Evolutionary conservation across 1,140 invertebrate genomes (phyloP).

Genomic region (Ruditapes philippinarum): DNA sequence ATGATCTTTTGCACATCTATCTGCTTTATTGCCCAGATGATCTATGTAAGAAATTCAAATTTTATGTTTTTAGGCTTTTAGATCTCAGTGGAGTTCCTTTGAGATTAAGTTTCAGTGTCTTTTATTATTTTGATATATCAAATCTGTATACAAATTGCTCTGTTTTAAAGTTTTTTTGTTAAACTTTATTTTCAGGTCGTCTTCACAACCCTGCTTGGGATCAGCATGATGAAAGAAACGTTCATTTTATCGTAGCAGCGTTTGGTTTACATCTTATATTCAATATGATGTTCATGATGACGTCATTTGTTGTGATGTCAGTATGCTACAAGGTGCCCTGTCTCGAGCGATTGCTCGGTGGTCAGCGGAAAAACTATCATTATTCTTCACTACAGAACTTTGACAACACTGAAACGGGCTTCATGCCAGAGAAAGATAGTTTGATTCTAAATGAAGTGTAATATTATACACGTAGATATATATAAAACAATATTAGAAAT

Average conservation of each 20-base stretch:
- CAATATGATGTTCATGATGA: neutral
- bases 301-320: neutral
- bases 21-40: too few relatives aligned
- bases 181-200: neutral
- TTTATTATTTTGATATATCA: too few relatives aligned
- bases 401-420: neutral
- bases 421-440: neutral
- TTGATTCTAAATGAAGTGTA: neutral
- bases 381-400: neutral
- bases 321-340: neutral
- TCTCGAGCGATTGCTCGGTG: neutral
- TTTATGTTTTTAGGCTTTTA: too few relatives aligned
- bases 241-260: constrained; percentile 10
- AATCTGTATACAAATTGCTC: too few relatives aligned
- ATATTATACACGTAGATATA: too few relatives aligned
- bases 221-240: constrained; percentile 15
- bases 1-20: too few relatives aligned
- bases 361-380: neutral
- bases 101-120: too few relatives aligned
- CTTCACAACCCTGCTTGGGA: constrained; percentile 2
- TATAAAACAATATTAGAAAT: too few relatives aligned
- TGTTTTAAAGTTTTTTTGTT: too few relatives aligned
- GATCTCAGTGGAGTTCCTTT: too few relatives aligned
- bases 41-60: too few relatives aligned
- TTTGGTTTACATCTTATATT: constrained; percentile 1